phyloP scores from a whole-genome alignment of 2,888 invertebrate species.

The Blastobasis lacticolella region DNA sequence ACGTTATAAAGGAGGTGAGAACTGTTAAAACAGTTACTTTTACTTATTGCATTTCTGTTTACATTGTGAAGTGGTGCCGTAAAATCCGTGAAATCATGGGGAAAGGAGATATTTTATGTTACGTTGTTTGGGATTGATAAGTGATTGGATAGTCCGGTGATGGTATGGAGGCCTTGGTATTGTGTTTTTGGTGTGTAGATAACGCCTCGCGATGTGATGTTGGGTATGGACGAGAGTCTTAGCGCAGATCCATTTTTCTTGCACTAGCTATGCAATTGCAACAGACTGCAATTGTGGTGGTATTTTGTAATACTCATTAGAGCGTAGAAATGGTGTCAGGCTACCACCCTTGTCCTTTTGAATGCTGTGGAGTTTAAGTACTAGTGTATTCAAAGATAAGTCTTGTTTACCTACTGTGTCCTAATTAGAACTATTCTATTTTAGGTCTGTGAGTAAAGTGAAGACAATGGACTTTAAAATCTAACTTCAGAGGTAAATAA shows the following conservation, averaged over 20 bases:
- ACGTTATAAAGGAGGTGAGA: constrained; percentile 21
- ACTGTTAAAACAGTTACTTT: constrained; percentile 25
- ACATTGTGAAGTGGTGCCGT: constrained; percentile 58
- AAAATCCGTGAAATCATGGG: constrained; percentile 40
- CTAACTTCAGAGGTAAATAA: constrained; percentile 29
- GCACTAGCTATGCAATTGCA: constrained; percentile 24
- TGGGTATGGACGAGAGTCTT: not conserved
- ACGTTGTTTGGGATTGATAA: constrained; percentile 25
- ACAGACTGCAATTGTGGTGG: constrained; percentile 39
- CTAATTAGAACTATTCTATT: constrained; percentile 10
- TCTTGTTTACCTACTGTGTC: not conserved
- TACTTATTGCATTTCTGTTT: constrained; percentile 49
- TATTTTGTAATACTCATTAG: constrained; percentile 68
- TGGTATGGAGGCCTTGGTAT: constrained; percentile 42
- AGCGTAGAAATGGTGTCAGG: constrained; percentile 70
- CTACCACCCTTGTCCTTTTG: constrained; percentile 37
- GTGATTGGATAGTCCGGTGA: constrained; percentile 38
- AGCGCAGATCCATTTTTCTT: constrained; percentile 13
- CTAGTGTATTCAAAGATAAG: not conserved
- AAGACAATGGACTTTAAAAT: constrained; percentile 33
- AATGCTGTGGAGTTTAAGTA: constrained; percentile 15
- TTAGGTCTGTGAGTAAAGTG: constrained; percentile 13
- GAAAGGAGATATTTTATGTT: constrained; percentile 53
- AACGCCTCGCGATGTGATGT: constrained; percentile 25
- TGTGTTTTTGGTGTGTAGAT: constrained; percentile 35